A percentile compares a stretch with the other conserved stretches of the same genome.
phyloP scores from a whole-genome alignment of 2,113 vertebrate species.

The Atlantisia rogersi region DNA sequence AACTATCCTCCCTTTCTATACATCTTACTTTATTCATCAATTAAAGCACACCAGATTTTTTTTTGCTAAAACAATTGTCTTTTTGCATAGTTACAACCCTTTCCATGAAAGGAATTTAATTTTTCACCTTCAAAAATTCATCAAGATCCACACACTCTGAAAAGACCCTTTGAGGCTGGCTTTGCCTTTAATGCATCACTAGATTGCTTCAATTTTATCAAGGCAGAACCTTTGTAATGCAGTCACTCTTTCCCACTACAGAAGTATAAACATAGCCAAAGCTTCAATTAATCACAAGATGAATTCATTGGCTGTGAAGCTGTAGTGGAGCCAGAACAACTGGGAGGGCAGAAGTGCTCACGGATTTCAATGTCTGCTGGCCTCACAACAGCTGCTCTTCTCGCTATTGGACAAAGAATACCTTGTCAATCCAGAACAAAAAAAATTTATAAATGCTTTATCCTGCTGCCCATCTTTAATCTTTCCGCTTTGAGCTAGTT shows the following conservation, averaged over 20 bases:
- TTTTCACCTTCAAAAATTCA: background rate
- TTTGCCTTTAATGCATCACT: background rate
- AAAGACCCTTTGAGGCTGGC: background rate
- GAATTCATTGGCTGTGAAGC: background rate
- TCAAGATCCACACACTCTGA: background rate
- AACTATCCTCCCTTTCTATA: background rate
- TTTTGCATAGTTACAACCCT: background rate
- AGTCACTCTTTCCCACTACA: background rate
- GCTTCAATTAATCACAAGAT: background rate
- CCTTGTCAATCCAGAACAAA: background rate
- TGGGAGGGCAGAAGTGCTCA: background rate
- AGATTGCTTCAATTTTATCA: background rate
- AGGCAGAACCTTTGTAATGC: background rate
- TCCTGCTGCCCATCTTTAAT: background rate
- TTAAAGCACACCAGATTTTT: background rate
- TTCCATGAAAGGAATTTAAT: background rate
- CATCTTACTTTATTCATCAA: background rate
- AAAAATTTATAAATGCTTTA: background rate
- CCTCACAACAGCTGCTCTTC: background rate
- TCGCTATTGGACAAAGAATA: background rate
- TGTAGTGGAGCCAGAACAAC: background rate
- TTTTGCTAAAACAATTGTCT: background rate
- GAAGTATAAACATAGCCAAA: background rate
- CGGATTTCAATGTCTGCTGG: background rate
- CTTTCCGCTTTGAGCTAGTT: background rate